Conservation (phyloP, 2,888 invertebrate genomes). For the Urechis unicinctus region DNA sequence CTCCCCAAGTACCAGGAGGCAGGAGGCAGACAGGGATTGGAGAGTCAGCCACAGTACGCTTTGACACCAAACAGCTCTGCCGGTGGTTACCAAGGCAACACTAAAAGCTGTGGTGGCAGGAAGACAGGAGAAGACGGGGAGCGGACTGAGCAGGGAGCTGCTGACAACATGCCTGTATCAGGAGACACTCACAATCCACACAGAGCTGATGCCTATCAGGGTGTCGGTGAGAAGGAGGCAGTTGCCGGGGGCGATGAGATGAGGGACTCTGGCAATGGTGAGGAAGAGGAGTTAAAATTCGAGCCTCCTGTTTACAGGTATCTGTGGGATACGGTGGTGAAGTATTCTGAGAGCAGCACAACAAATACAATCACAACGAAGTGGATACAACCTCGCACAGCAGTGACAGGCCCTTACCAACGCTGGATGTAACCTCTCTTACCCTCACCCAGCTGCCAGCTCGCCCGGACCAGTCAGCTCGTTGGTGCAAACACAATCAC, state of each 20-base stretch:
- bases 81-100: too few species aligned
- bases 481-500: too few species aligned
- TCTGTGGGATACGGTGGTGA: conserved; percentile 3
- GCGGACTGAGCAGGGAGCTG: background rate
- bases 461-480: too few species aligned
- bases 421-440: conserved; percentile 17
- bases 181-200: background rate
- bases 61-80: background rate
- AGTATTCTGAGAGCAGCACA: too few species aligned
- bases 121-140: too few species aligned
- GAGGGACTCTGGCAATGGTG: too few species aligned
- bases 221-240: too few species aligned
- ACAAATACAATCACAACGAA: background rate
- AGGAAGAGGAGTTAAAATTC: too few species aligned
- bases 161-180: background rate
- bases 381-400: conserved; percentile 4
- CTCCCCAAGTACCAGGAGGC: background rate
- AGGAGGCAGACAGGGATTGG: too few species aligned
- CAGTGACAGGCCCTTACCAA: conserved; percentile 6
- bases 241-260: background rate
- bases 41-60: background rate
- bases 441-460: too few species aligned
- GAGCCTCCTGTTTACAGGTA: too few species aligned
- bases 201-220: background rate
- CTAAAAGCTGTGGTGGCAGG: too few species aligned